Evolutionary conservation across 1,140 invertebrate genomes (phyloP).

Genomic region (Palaemon carinicauda): DNA sequence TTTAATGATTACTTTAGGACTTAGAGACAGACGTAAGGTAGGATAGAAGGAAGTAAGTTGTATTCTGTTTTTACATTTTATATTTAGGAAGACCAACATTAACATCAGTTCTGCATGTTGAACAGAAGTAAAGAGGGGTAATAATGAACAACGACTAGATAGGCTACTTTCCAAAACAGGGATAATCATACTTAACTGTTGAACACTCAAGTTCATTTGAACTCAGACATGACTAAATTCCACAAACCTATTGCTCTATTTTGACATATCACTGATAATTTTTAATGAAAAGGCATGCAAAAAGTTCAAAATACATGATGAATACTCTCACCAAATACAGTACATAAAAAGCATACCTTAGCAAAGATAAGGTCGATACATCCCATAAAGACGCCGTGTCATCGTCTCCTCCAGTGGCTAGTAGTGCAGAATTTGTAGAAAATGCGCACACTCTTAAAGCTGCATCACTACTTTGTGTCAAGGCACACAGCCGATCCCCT

Average conservation of each 20-base stretch:
- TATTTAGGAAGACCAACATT: too few relatives aligned
- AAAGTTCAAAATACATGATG: background rate
- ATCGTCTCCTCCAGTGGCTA: slow-evolving; percentile 79
- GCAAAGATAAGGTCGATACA: slow-evolving; percentile 65
- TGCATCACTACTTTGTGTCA: slow-evolving; percentile 65
- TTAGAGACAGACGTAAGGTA: too few relatives aligned
- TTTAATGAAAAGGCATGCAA: background rate
- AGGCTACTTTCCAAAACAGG: too few relatives aligned
- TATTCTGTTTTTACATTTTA: too few relatives aligned
- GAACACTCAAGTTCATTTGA: too few relatives aligned
- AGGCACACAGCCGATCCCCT: slow-evolving; percentile 67
- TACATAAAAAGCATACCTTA: slow-evolving; percentile 34
- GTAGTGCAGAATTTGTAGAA: slow-evolving; percentile 72
- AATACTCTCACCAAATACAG: background rate
- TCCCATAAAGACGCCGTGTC: slow-evolving; percentile 80
- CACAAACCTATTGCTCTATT: background rate
- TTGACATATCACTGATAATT: background rate
- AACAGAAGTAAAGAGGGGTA: too few relatives aligned
- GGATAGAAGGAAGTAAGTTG: too few relatives aligned
- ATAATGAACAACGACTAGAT: too few relatives aligned
- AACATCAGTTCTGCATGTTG: too few relatives aligned
- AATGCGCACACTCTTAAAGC: slow-evolving; percentile 76
- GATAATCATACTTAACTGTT: too few relatives aligned
- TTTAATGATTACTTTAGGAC: too few relatives aligned
- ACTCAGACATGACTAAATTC: background rate